phyloP scores from a whole-genome alignment of 2,113 vertebrate species.

The Baryphthengus martii region DNA sequence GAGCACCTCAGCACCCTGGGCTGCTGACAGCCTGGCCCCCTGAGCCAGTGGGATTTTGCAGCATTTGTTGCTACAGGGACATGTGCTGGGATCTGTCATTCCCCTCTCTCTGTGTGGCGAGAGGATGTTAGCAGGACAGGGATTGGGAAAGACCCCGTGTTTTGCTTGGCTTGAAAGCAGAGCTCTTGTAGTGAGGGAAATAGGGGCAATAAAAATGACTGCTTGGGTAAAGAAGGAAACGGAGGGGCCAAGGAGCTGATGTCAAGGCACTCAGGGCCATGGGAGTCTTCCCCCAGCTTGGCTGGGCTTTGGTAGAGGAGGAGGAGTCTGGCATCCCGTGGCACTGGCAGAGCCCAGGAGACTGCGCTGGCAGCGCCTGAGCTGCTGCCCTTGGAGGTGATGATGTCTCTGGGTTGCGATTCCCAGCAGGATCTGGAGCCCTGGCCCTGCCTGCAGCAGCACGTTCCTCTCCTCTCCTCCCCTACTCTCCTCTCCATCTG shows the following conservation, averaged over 20 bases:
- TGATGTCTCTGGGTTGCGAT: background rate
- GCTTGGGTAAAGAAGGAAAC: background rate
- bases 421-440: background rate
- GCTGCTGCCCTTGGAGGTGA: background rate
- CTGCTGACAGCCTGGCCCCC: fast-evolving
- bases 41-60: background rate
- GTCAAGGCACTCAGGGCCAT: background rate
- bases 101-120: background rate
- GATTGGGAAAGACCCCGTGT: background rate
- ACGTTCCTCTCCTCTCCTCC: background rate
- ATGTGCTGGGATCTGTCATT: background rate
- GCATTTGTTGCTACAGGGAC: background rate
- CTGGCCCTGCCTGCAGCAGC: background rate
- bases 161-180: background rate
- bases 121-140: fast-evolving
- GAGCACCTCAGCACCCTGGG: fast-evolving
- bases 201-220: background rate
- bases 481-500: background rate
- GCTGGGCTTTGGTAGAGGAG: background rate
- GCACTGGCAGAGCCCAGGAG: background rate
- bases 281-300: background rate
- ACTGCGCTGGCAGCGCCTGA: background rate
- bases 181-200: background rate
- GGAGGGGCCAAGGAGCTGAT: background rate
- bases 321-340: background rate